Base-by-base conservation (phyloP, 2,888 invertebrate species). In the Mythimna lalbum region DNA sequence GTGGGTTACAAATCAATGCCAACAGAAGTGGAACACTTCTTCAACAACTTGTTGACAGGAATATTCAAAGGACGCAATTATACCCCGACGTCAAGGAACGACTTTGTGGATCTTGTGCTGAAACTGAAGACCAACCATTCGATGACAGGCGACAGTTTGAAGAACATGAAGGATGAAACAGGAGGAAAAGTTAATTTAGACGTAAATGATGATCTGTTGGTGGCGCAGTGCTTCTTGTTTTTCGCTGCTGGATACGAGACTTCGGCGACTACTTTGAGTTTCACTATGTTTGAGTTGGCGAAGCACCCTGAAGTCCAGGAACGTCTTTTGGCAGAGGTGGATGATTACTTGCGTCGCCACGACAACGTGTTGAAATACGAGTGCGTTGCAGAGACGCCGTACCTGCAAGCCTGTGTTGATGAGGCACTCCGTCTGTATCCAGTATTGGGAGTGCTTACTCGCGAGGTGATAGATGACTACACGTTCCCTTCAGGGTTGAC, bases 191-290 rank as follows among this genome's bases (percentile, higher is more conserved):
- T 88, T 1, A 77, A 79, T 17, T 47, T 94, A 0, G 85, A 90
- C 4, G 84, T 96, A 0, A 89, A 93, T 0, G 85, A 96, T 17
- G 91, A 95, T 4, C 85, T 96, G 50, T 78, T 97, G 7, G 92
- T 95, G 0, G 94, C 96, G 0, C 97, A 97, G 69, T 95, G 96
- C 4, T 92, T 96, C 43, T 86, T 96, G 0, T 97, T 97, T 66
- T 93, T 93, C 47, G 87, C 86, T 0, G 93, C 92, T 31, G 93
- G 93, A 0, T 93, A 86, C 59, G 93, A 93, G 23, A 93, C 93
- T 0, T 90, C 93, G 4, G 85, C 93, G 0, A 87, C 87, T 0
- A 90, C 91, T 0, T 63, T 87, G 19, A 83, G 86, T 36, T 90
- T 82, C 47, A 83, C 88, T 1, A 68, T 93, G 27, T 92, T 80